These are phyloP conservation scores for Daubentonia madagascariensis DNA, from an alignment of 2,113 vertebrate species.

Conservation along the genomic window DNA sequence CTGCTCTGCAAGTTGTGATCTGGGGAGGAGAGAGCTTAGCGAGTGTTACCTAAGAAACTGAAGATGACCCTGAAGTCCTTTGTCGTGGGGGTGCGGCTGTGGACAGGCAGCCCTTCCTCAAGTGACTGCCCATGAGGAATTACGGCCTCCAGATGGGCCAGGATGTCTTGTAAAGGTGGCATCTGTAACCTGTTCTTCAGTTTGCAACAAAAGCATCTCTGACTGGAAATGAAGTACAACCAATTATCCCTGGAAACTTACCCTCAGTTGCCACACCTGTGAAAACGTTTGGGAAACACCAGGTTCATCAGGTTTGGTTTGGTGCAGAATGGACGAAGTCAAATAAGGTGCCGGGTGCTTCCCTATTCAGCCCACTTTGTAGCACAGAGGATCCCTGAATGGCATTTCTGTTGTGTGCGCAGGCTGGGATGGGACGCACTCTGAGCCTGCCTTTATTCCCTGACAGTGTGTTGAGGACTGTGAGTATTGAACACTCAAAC, in stretches of 20 bases:
- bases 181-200: neutral
- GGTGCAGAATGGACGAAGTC: neutral
- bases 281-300: neutral
- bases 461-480: too few relatives aligned
- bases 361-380: accelerated
- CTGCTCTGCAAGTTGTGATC: neutral
- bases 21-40: neutral
- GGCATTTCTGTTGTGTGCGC: accelerated
- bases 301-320: neutral
- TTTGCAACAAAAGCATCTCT: neutral
- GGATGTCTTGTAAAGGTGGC: neutral
- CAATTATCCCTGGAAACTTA: neutral
- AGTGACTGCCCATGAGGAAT: neutral
- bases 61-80: neutral
- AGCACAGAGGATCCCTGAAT: neutral
- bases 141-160: neutral
- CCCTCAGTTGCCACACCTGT: neutral
- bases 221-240: neutral
- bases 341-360: accelerated
- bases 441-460: neutral
- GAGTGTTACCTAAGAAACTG: neutral
- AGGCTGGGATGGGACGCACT: accelerated
- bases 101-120: neutral
- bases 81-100: neutral
- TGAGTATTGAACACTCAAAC: neutral